Conservation (phyloP, 2,797 vertebrate genomes). For the Pyrocephalus nanus region DNA sequence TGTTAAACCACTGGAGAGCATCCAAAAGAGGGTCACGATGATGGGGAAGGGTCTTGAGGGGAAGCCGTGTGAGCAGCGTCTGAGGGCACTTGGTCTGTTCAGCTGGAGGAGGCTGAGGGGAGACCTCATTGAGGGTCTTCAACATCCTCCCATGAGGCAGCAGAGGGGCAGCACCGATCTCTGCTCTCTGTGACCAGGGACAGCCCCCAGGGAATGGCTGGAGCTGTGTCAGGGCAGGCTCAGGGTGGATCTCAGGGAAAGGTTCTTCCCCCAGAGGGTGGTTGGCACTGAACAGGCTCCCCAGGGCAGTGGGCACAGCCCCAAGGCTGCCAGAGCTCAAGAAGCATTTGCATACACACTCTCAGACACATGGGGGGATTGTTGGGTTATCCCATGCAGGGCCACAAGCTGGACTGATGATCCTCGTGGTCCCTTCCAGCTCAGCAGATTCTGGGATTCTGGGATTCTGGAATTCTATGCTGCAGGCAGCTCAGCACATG, state of each 20-base stretch:
- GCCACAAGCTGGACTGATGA: not conserved
- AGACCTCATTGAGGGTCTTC: not conserved
- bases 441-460: not conserved
- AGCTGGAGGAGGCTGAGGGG: not conserved
- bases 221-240: not conserved
- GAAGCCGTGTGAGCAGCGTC: not conserved
- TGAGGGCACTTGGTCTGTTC: not conserved
- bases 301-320: not conserved
- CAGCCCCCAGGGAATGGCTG: not conserved
- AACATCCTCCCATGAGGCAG: not conserved
- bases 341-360: not conserved
- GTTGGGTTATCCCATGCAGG: not conserved
- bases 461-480: not conserved
- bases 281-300: not conserved
- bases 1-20: not conserved
- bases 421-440: not conserved
- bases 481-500: fast-evolving
- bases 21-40: not conserved
- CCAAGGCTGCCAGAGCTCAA: not conserved
- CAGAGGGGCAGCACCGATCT: not conserved
- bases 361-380: not conserved
- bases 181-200: not conserved
- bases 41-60: not conserved
- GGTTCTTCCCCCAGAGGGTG: not conserved
- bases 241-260: not conserved